Percentiles rank a stretch among this genome's conserved stretches.
Evolutionary conservation across 1,140 invertebrate species (phyloP).

Genomic region (Drosophila seguyi): DNA sequence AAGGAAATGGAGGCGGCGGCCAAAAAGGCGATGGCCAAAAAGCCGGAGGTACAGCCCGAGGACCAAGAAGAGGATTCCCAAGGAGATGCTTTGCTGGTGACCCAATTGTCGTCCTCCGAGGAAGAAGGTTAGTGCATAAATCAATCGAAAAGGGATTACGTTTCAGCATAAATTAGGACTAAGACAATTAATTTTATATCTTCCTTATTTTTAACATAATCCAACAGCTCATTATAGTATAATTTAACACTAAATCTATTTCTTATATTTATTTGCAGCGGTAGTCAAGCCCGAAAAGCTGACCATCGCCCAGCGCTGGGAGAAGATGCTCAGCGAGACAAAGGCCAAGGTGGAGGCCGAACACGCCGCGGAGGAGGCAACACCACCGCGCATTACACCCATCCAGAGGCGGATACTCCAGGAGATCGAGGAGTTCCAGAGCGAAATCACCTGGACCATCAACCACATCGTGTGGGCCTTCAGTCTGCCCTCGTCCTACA

Average conservation of each 20-base stretch:
- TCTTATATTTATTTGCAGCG: conserved; percentile 18
- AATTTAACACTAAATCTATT: background rate
- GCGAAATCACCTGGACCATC: conserved; percentile 86
- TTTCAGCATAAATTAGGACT: background rate
- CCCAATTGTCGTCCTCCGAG: conserved; percentile 66
- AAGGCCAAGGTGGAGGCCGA: conserved; percentile 73
- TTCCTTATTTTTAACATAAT: background rate
- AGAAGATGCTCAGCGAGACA: conserved; percentile 72
- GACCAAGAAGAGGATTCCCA: conserved; percentile 36
- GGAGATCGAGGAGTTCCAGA: conserved; percentile 71
- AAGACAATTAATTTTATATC: background rate
- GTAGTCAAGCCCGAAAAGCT: conserved; percentile 65
- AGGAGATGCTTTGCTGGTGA: conserved; percentile 10
- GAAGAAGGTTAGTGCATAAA: conserved; percentile 61
- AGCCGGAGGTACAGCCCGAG: conserved; percentile 19
- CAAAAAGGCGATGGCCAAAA: conserved; percentile 60
- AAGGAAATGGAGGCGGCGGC: conserved; percentile 58
- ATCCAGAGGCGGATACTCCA: conserved; percentile 66
- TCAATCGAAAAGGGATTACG: background rate
- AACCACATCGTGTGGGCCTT: conserved; percentile 89
- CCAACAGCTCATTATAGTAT: too few relatives aligned
- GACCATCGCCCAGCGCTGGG: conserved; percentile 77
- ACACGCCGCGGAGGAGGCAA: conserved; percentile 62
- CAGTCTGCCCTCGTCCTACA: conserved; percentile 88
- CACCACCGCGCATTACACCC: conserved; percentile 60